Percentiles rank a stretch among this genome's conserved stretches.
Conservation (phyloP, 2,113 vertebrate species). For the Otolemur garnettii region DNA sequence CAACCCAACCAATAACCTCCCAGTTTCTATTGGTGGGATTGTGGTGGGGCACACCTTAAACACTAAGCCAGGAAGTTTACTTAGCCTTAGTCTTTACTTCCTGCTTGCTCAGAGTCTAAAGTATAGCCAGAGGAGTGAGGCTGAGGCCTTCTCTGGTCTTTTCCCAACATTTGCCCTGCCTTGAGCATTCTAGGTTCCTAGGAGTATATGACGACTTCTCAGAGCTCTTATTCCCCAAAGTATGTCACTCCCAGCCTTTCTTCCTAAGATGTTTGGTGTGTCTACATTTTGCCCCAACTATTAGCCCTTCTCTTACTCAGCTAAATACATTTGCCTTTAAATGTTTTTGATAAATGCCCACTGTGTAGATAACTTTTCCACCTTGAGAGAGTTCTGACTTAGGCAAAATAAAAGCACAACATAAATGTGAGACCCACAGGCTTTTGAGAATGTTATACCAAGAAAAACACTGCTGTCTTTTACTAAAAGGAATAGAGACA, state of each 20-base stretch:
- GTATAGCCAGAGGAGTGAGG: no score
- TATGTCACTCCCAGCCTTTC: neutral
- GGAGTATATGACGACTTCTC: neutral
- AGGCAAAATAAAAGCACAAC: neutral
- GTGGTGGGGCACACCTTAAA: no score
- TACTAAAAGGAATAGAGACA: neutral
- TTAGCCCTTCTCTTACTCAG: neutral
- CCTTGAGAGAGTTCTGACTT: neutral
- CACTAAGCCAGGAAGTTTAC: no score
- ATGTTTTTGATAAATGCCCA: no score
- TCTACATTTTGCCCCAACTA: no score
- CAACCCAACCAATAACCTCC: neutral
- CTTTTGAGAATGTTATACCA: neutral
- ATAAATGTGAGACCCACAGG: neutral
- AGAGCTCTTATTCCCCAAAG: neutral
- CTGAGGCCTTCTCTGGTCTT: neutral
- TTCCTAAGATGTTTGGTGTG: neutral
- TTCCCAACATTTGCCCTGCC: neutral
- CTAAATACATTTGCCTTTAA: neutral
- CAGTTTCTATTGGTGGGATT: neutral
- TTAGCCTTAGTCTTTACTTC: no score
- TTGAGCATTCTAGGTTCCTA: neutral
- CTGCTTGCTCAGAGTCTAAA: no score
- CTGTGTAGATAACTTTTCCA: no score
- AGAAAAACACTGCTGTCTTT: neutral